Evolutionary conservation across 2,888 invertebrate genomes (phyloP), one percentile per base, ranked within the genome.

Genomic region (Mallateleia sp.): DNA sequence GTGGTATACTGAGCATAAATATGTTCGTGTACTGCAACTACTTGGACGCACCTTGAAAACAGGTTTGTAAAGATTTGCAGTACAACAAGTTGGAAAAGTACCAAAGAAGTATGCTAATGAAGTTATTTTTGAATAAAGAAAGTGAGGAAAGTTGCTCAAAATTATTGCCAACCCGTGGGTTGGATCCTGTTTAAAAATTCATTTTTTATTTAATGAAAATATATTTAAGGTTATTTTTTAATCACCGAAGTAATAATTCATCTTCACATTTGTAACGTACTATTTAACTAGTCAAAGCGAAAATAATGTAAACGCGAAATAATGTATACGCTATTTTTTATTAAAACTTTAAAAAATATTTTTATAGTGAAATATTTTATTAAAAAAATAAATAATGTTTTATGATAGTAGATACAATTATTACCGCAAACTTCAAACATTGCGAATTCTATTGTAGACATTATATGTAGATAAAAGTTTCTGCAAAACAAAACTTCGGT

Each of bases 1-100:
- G 78, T 66, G 60, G 64, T 84, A 52, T 50, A 66, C 79, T 74
- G 72, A 72, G 74, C 45, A 52, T 66, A 66, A 79, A 79, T 79
- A 67, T 74, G 69, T 72, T 38, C 67, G 52, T 25, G 67, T 54
- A 60, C 52, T 79, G 84, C 47, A 58, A 25, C 64, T 62, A 42
- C 67, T 54, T 52, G 25, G 79, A 60, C 79, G 79, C 74, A 50
- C 84, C 84, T 85, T 69, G 79, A 79, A 85, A 85, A 78, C 85
- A 79, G 79, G 79, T 84, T 78, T 78, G 24, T 25, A 62, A 32
- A 77, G 69, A 77, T 72, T 71, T 72, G 50, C 74, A 50, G 56
- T 64, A 56, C 60, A 14, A 52, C 66, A 64, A 72, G 62, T 77
- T 71, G 69, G 78, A 77, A 67, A 79, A 79, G 28, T 66, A 69